A percentile compares a stretch with the other conserved stretches of the same genome.
Conservation (phyloP, 2,888 invertebrate species). For the Xestia ashworthii region DNA sequence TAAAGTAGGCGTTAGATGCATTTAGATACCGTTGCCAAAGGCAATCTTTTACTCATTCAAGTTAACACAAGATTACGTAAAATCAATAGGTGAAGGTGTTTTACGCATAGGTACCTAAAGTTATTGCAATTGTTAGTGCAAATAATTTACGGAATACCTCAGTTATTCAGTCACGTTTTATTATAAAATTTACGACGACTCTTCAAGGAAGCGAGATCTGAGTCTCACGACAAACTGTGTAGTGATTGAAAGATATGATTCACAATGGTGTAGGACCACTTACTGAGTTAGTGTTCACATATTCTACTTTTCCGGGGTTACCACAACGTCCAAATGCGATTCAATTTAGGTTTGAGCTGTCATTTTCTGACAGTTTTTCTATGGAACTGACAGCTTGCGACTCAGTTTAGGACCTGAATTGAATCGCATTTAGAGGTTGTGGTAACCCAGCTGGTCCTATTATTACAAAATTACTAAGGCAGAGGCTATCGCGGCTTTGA, state of each 20-base stretch:
- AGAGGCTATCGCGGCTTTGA: background rate
- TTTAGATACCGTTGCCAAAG: constrained; percentile 32
- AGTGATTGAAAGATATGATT: constrained; percentile 55
- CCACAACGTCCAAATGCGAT: too few relatives aligned
- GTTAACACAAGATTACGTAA: constrained; percentile 52
- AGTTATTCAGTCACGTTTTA: constrained; percentile 55
- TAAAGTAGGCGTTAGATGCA: constrained; percentile 36
- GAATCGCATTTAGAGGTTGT: too few relatives aligned
- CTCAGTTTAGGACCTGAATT: too few relatives aligned
- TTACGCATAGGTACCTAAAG: constrained; percentile 21
- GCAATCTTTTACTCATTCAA: constrained; percentile 31
- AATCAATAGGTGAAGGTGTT: constrained; percentile 40
- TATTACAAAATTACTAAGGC: constrained; percentile 23
- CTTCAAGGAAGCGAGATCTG: constrained; percentile 19
- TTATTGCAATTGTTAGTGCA: constrained; percentile 40
- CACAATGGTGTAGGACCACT: constrained; percentile 34
- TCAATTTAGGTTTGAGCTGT: too few relatives aligned
- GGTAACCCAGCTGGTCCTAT: too few relatives aligned
- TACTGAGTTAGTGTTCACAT: constrained; percentile 46
- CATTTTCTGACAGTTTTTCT: too few relatives aligned
- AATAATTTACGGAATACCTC: constrained; percentile 46
- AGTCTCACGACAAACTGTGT: constrained; percentile 41
- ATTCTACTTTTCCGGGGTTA: constrained; percentile 35
- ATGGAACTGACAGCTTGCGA: too few relatives aligned
- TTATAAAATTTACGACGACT: constrained; percentile 34